A percentile compares a stretch with the other conserved stretches of the same genome.
Conservation (phyloP, 2,797 vertebrate genomes). For the Cynodonichthys magdalenae region DNA sequence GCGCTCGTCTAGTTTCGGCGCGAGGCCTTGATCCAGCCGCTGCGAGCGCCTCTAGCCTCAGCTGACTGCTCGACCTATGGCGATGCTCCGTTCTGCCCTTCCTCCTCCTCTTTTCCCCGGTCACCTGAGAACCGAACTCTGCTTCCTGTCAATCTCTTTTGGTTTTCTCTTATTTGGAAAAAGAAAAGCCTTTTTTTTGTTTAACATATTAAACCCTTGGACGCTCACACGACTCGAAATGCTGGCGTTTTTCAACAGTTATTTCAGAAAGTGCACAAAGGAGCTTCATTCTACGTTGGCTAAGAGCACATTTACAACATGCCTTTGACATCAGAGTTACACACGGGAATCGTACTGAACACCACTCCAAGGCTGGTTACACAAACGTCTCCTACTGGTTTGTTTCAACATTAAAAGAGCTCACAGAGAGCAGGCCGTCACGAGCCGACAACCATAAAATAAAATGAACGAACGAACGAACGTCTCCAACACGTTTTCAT, state of each 20-base stretch:
- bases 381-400: conserved; percentile 51
- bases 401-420: conserved; percentile 47
- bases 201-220: conserved; percentile 2
- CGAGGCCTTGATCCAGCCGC: conserved; percentile 59
- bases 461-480: too few relatives aligned
- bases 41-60: conserved; percentile 56
- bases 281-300: conserved; percentile 73
- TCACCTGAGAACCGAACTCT: conserved; percentile 75
- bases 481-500: too few relatives aligned
- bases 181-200: conserved; percentile 30
- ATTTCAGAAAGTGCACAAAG: conserved; percentile 79
- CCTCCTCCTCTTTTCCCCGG: conserved; percentile 28
- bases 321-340: conserved; percentile 73
- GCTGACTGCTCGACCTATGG: conserved; percentile 59
- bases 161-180: conserved; percentile 47
- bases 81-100: conserved; percentile 52
- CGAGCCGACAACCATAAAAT: too few relatives aligned
- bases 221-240: conserved; percentile 52
- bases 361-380: conserved; percentile 67
- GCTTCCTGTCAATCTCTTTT: conserved; percentile 67
- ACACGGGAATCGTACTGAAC: conserved; percentile 57
- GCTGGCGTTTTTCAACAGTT: conserved; percentile 75
- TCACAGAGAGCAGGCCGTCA: conserved; percentile 46
- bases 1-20: conserved; percentile 59
- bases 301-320: conserved; percentile 76